These are phyloP conservation scores for Dromas ardeola DNA, from an alignment of 2,113 vertebrate species.

Conservation along the genomic window DNA sequence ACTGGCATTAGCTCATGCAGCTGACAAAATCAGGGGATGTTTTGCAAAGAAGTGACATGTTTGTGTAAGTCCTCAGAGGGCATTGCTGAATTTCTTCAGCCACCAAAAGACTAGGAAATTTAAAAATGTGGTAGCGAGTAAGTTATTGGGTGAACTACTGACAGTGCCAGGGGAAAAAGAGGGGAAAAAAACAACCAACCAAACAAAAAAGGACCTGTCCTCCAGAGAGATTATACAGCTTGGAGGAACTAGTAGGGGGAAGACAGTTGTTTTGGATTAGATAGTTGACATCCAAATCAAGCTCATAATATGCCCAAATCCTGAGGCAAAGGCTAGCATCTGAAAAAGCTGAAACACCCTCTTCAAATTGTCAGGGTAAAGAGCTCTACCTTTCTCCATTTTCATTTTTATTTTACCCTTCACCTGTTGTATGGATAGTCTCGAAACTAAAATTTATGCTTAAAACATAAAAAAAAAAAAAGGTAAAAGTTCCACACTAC, in stretches of 20 bases:
- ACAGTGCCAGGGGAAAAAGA: not conserved
- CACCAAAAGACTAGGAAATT: not conserved
- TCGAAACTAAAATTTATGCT: not conserved
- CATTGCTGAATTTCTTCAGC: slow-evolving; percentile 16
- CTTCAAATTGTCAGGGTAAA: not conserved
- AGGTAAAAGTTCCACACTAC: not conserved
- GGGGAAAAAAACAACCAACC: rapidly evolving
- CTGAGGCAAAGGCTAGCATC: not conserved
- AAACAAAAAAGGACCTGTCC: not conserved
- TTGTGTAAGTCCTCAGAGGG: slow-evolving; percentile 31
- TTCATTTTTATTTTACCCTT: not conserved
- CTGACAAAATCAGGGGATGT: slow-evolving; percentile 27
- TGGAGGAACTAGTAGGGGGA: not conserved
- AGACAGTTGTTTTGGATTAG: not conserved
- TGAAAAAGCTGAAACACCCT: not conserved
- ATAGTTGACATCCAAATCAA: not conserved
- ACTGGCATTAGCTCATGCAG: slow-evolving; percentile 24
- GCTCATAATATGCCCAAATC: not conserved
- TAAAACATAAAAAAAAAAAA: not conserved
- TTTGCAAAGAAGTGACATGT: slow-evolving; percentile 27
- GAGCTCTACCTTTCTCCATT: not conserved
- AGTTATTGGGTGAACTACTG: not conserved
- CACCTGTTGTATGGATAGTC: rapidly evolving
- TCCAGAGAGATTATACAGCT: not conserved
- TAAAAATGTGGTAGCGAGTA: not conserved